A percentile compares a stretch with the other conserved stretches of the same genome.
These are phyloP conservation scores for Rousettus madagascariensis DNA, from an alignment of 2,797 vertebrate genomes.

Conservation along the genomic window DNA sequence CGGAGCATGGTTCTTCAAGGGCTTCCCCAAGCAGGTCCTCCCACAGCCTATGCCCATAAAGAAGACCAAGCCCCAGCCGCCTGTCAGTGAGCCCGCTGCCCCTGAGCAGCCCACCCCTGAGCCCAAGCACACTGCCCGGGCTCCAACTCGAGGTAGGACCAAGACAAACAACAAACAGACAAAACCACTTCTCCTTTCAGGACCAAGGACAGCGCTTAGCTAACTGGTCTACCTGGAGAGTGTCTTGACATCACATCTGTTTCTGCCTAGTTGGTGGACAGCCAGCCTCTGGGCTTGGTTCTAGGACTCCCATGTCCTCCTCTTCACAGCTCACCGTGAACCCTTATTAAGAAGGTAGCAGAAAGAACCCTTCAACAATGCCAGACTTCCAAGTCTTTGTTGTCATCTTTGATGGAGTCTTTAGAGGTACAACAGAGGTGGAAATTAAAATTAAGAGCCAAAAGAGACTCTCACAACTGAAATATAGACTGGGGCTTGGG, in stretches of 20 bases:
- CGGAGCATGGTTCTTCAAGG: slow-evolving; percentile 98
- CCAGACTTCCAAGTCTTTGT: background rate
- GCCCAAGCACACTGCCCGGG: slow-evolving; percentile 74
- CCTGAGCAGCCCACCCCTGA: slow-evolving; percentile 71
- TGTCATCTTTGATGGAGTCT: background rate
- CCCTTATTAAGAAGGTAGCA: background rate
- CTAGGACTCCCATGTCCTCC: background rate
- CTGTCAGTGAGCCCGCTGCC: slow-evolving; percentile 15
- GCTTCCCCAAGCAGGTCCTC: slow-evolving; percentile 90
- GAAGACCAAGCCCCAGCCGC: slow-evolving; percentile 80
- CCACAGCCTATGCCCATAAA: slow-evolving; percentile 90
- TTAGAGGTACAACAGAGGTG: background rate
- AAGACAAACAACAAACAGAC: fast-evolving
- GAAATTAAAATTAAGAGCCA: background rate
- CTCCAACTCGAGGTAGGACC: slow-evolving; percentile 82
- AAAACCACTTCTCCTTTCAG: background rate
- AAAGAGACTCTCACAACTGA: background rate
- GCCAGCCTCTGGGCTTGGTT: background rate
- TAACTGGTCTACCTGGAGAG: background rate
- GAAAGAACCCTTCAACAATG: background rate
- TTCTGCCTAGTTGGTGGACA: background rate
- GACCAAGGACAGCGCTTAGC: background rate
- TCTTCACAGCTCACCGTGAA: fast-evolving
- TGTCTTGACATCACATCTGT: fast-evolving
- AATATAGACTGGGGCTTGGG: background rate